Evolutionary conservation across 2,113 vertebrate genomes (phyloP).

Genomic region (Brachyhypopomus gauderio): DNA sequence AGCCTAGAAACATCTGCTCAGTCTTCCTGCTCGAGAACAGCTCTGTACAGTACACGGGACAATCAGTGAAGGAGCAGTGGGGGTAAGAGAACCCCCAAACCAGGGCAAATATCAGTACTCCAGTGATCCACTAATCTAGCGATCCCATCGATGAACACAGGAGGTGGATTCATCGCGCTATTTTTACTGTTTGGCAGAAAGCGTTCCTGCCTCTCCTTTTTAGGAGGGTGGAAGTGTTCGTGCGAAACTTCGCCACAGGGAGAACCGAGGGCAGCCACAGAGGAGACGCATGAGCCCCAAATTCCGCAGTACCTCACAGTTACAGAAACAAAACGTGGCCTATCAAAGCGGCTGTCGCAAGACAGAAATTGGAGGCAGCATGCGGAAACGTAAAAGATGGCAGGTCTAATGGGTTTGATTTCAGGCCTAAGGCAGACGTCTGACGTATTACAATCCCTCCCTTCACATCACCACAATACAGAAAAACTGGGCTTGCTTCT

Average conservation of each 20-base stretch:
- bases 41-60: constrained; percentile 19
- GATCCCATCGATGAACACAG: constrained; percentile 33
- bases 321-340: constrained; percentile 26
- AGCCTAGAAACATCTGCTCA: constrained; percentile 44
- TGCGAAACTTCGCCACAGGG: constrained; percentile 31
- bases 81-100: constrained; percentile 12
- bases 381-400: constrained; percentile 47
- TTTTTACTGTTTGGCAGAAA: constrained; percentile 24
- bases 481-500: constrained; percentile 36
- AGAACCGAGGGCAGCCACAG: neutral
- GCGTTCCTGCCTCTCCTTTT: neutral
- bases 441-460: constrained; percentile 40
- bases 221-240: constrained; percentile 19
- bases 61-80: constrained; percentile 2
- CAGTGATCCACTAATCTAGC: constrained; percentile 5
- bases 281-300: neutral
- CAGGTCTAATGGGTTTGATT: constrained; percentile 53
- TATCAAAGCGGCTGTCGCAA: constrained; percentile 48
- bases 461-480: constrained; percentile 26
- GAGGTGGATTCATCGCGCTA: neutral
- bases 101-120: constrained; percentile 39
- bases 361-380: constrained; percentile 43
- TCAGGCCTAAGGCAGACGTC: constrained; percentile 36
- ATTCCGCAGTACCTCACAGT: constrained; percentile 36
- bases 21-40: constrained; percentile 40